These are phyloP conservation scores for Bombyx mandarina DNA, from an alignment of 1,140 invertebrate species.

Conservation along the genomic window DNA sequence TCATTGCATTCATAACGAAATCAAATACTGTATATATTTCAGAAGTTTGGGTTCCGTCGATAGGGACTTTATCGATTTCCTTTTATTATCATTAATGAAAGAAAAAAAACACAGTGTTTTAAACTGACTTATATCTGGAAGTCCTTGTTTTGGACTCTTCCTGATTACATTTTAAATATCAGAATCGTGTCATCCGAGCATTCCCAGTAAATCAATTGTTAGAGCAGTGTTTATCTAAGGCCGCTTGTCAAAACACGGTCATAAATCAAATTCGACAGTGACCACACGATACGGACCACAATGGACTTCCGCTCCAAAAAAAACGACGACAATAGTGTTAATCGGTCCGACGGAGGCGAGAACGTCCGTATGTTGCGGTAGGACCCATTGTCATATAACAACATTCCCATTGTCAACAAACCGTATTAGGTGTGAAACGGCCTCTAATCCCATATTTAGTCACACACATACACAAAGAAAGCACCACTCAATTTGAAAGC, in stretches of 20 bases:
- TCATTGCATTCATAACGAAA: too few species aligned
- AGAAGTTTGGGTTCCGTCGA: too few species aligned
- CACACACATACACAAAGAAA: constrained; percentile 1
- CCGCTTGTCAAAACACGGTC: constrained; percentile 41
- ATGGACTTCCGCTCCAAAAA: constrained; percentile 31
- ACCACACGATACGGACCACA: constrained; percentile 22
- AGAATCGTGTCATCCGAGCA: too few species aligned
- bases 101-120: too few species aligned
- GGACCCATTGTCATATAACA: too few species aligned
- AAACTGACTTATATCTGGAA: too few species aligned
- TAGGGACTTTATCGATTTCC: too few species aligned
- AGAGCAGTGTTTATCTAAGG: constrained; percentile 32
- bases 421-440: constrained; percentile 27
- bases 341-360: constrained; percentile 13
- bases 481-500: constrained; percentile 19
- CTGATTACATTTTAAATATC: too few species aligned
- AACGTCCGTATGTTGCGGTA: too few species aligned
- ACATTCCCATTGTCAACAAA: not conserved
- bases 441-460: constrained; percentile 14
- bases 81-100: too few species aligned
- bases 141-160: too few species aligned
- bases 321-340: constrained; percentile 24
- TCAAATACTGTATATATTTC: too few species aligned
- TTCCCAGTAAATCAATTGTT: not conserved
- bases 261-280: constrained; percentile 37